phyloP scores from a whole-genome alignment of 2,797 vertebrate genomes.

The Eulemur albifrons region DNA sequence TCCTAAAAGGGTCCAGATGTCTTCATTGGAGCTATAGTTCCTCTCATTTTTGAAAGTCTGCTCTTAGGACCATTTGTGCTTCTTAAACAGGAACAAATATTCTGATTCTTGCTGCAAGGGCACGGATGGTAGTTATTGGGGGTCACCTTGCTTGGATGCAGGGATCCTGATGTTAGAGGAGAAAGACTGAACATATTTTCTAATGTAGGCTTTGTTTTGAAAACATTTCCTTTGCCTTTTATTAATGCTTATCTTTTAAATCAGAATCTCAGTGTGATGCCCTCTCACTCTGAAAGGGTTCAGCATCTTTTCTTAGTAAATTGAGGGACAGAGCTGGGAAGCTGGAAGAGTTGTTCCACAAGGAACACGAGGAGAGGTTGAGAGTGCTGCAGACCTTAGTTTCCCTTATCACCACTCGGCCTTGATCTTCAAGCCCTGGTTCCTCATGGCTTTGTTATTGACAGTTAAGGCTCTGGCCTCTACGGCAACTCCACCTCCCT shows the following conservation, averaged over 20 bases:
- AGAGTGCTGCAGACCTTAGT: not conserved
- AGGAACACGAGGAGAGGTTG: not conserved
- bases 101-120: not conserved
- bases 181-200: slow-evolving; percentile 20
- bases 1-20: not conserved
- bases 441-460: not conserved
- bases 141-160: not conserved
- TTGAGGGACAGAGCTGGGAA: not conserved
- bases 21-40: slow-evolving; percentile 3
- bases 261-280: slow-evolving; percentile 21
- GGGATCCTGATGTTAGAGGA: not conserved
- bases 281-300: slow-evolving; percentile 8
- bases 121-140: not conserved
- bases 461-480: not conserved
- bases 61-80: not conserved
- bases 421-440: not conserved
- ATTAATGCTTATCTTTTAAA: slow-evolving; percentile 33
- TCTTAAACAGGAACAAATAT: slow-evolving; percentile 8
- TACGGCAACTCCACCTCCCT: not conserved
- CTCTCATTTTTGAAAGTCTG: not conserved
- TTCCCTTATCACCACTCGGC: not conserved
- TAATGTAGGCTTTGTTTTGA: not conserved
- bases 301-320: slow-evolving; percentile 35
- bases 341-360: not conserved
- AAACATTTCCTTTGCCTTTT: slow-evolving; percentile 48